Conservation (phyloP, 2,113 vertebrate species). For the Gambusia holbrooki region DNA sequence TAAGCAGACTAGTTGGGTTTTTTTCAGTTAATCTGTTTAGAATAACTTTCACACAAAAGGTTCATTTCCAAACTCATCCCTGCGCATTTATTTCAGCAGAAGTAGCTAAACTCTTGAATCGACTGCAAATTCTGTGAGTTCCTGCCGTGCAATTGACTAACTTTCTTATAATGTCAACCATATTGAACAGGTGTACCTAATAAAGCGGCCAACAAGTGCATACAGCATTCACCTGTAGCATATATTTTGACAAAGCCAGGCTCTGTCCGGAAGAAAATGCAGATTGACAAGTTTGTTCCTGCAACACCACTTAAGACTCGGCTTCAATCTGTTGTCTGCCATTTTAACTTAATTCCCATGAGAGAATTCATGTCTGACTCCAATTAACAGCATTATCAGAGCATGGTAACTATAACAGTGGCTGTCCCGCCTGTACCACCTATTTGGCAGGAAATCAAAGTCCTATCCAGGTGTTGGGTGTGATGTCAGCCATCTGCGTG, state of each 20-base stretch:
- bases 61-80: no score
- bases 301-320: not conserved
- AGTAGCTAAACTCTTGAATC: not conserved
- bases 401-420: constrained; percentile 68
- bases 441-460: constrained; percentile 77
- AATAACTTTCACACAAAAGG: not conserved
- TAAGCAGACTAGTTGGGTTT: not conserved
- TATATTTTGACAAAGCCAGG: not conserved
- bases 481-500: constrained; percentile 75
- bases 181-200: not conserved
- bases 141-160: not conserved
- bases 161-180: not conserved
- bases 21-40: not conserved
- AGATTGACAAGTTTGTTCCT: not conserved
- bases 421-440: constrained; percentile 63
- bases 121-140: not conserved
- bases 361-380: constrained; percentile 29
- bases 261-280: not conserved
- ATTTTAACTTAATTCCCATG: constrained; percentile 43
- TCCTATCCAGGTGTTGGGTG: constrained; percentile 68
- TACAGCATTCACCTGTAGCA: not conserved
- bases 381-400: constrained; percentile 63
- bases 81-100: not conserved
- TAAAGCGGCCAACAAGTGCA: not conserved
- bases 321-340: constrained; percentile 25